A percentile compares a stretch with the other conserved stretches of the same genome.
phyloP scores from a whole-genome alignment of 2,888 invertebrate species.

The Pseudanteris insignis region DNA sequence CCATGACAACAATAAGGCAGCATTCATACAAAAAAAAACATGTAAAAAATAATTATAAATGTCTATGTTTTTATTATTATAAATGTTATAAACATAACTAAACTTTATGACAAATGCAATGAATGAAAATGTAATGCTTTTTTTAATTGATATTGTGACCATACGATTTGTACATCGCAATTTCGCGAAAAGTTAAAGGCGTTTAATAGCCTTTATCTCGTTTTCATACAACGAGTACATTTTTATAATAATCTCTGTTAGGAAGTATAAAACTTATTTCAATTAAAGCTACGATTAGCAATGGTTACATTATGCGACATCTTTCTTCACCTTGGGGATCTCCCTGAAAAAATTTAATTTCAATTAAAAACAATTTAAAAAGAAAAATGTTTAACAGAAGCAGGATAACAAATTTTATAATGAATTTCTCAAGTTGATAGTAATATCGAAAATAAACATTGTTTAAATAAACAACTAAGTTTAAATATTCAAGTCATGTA shows the following conservation, averaged over 20 bases:
- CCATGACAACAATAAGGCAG: neutral
- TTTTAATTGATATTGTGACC: constrained; percentile 1
- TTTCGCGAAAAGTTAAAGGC: constrained; percentile 3
- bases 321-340: constrained; percentile 69
- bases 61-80: constrained; percentile 2
- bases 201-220: constrained; percentile 5
- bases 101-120: neutral
- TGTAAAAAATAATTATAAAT: constrained; percentile 1
- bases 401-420: too few species aligned
- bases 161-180: constrained; percentile 1
- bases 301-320: constrained; percentile 70
- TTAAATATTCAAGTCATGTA: too few species aligned
- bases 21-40: neutral
- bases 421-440: too few species aligned
- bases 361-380: neutral
- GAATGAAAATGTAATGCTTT: neutral
- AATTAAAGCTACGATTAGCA: constrained; percentile 5
- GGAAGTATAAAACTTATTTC: constrained; percentile 19
- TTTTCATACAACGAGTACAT: constrained; percentile 7
- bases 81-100: constrained; percentile 1
- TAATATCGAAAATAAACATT: too few species aligned
- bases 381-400: neutral
- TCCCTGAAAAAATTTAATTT: constrained; percentile 59
- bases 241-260: constrained; percentile 23
- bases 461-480: too few species aligned